Evolutionary conservation across 2,113 vertebrate species (phyloP), one percentile per base, ranked within the genome.

Genomic region (Opisthocomus hoazin): DNA sequence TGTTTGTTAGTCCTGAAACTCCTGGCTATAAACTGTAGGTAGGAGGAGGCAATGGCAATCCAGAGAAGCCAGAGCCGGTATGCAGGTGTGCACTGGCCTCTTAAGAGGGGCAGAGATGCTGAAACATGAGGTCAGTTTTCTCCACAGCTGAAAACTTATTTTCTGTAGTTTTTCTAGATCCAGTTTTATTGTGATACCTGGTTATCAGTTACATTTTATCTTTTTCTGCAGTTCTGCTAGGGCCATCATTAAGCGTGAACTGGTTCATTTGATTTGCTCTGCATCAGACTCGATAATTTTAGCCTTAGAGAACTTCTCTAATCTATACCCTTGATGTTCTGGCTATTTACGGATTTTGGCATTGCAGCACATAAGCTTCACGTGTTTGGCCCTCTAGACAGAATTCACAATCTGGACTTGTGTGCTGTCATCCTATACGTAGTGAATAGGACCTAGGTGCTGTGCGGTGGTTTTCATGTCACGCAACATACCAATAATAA

Each of bases 171-270:
- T 64, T 68, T 60, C 45, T 54, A 46, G 41, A 18, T 63, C 24
- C 0, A 2, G 5, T 73, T 46, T 53, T 36, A 30, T 29, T 45
- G 36, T 0, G 1, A 5, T 68, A 77, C 34, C 7, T 70, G 39
- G 15, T 74, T 87, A 39, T 61, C 57, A 24, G n/a, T 53, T 79
- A 68, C 8, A 18, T 37, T 70, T 58, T 65, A 24, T 69, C 43
- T 68, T 58, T 57, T 78, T 26, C 61, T 75, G n/a, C 41, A 24
- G 9, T 12, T 74, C 39, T 64, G 17, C 32, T 53, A 30, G 17
- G 36, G 19, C 57, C 5, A 4, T 34, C 41, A 27, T 19, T 37
- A 82, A 60, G n/a, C 8, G 17, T 69, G 12, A 15, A 68, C 22
- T 5, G 8, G 26, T 39, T 69, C 4, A 3, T 69, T 68, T 73